Evolutionary conservation across 2,113 vertebrate genomes (phyloP).

Genomic region (Phaethon lepturus): DNA sequence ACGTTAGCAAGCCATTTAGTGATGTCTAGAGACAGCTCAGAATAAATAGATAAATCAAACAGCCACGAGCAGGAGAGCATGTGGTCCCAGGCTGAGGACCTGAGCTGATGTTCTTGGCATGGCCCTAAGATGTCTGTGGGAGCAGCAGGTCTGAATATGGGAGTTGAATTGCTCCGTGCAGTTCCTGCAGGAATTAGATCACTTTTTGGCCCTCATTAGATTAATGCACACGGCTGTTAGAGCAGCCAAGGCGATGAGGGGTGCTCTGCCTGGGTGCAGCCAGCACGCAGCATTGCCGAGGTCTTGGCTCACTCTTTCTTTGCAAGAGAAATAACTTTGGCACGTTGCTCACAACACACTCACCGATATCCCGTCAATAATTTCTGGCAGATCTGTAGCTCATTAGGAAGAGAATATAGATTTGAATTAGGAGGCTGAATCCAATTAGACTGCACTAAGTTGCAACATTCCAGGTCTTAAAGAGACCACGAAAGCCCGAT

Average conservation of each 20-base stretch:
- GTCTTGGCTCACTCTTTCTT: not conserved
- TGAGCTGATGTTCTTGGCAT: not conserved
- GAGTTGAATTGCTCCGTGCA: not conserved
- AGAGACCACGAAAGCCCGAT: not conserved
- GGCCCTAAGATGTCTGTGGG: not conserved
- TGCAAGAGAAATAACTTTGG: not conserved
- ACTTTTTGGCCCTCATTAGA: not conserved
- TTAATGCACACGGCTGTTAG: not conserved
- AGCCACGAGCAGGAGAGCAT: not conserved
- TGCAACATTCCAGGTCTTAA: not conserved
- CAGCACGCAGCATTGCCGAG: fast-evolving
- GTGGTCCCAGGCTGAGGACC: not conserved
- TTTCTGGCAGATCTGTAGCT: not conserved
- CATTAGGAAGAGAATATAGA: not conserved
- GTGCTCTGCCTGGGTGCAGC: not conserved
- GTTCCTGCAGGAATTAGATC: not conserved
- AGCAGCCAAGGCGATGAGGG: not conserved
- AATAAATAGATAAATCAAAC: not conserved
- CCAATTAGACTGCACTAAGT: not conserved
- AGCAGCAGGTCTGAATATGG: not conserved
- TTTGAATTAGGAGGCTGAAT: not conserved
- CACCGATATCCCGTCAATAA: not conserved
- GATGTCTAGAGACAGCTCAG: not conserved
- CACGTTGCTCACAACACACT: not conserved
- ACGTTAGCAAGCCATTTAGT: not conserved